Evolutionary conservation across 2,888 invertebrate genomes (phyloP).

Genomic region (Phytoseiulus persimilis): DNA sequence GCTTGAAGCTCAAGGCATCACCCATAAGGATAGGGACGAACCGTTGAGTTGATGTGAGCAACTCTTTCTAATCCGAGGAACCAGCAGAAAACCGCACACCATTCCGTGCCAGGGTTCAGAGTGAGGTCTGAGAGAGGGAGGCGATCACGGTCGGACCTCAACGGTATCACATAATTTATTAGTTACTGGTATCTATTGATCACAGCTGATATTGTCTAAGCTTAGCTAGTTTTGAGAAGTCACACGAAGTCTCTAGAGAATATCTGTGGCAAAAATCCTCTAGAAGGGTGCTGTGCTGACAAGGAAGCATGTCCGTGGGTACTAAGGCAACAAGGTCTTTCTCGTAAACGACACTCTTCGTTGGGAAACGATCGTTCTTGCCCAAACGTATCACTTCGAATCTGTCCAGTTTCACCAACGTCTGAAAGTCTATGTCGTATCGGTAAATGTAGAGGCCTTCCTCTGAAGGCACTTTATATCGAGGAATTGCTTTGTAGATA

Average conservation of each 20-base stretch:
- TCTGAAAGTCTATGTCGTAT: constrained; percentile 10
- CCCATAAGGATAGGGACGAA: no score
- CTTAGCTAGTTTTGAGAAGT: neutral
- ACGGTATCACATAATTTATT: neutral
- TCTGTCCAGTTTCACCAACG: neutral
- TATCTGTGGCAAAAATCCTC: constrained; percentile 32
- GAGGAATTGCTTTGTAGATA: constrained; percentile 28
- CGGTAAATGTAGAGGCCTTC: constrained; percentile 36
- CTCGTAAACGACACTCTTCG: constrained; percentile 19
- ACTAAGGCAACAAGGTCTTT: constrained; percentile 29
- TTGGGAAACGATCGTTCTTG: constrained; percentile 12
- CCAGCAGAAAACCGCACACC: no score
- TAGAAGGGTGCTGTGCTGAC: constrained; percentile 20
- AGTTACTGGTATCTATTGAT: neutral
- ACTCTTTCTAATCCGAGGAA: no score
- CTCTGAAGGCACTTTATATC: constrained; percentile 1
- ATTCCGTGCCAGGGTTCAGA: no score
- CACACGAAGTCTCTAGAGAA: constrained; percentile 18
- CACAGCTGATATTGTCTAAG: constrained; percentile 28
- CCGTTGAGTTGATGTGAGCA: no score
- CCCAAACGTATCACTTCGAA: constrained; percentile 16
- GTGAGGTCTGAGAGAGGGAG: no score
- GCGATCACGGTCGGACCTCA: no score
- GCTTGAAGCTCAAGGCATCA: no score
- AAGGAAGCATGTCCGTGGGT: constrained; percentile 20